phyloP scores from a whole-genome alignment of 2,888 invertebrate species.

The Eubasilissa splendida region DNA sequence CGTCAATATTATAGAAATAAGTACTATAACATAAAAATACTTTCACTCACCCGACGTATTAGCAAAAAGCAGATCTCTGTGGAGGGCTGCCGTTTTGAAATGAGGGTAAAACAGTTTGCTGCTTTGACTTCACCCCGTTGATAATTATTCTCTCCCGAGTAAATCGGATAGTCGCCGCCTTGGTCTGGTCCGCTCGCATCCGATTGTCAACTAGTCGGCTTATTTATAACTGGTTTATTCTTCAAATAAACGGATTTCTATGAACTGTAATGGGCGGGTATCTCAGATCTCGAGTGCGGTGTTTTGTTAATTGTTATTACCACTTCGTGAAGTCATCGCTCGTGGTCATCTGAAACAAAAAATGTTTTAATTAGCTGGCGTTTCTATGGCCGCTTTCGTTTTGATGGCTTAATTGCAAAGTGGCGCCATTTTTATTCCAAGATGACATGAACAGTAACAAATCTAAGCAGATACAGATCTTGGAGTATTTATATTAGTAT shows the following conservation, averaged over 20 bases:
- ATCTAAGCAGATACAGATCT: too few relatives aligned
- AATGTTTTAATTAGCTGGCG: conserved; percentile 23
- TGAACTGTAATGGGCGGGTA: conserved; percentile 23
- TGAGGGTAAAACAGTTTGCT: conserved; percentile 74
- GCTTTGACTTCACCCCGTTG: conserved; percentile 59
- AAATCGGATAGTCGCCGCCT: not conserved
- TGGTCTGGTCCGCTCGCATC: not conserved
- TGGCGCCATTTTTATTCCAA: not conserved
- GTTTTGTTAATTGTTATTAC: conserved; percentile 25
- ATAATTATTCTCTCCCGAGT: not conserved
- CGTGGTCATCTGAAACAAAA: conserved; percentile 35
- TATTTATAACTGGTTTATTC: not conserved
- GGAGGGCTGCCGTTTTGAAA: conserved; percentile 74
- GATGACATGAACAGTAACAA: too few relatives aligned
- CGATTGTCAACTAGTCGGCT: not conserved
- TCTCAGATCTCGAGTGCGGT: not conserved
- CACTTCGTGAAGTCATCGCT: conserved; percentile 22
- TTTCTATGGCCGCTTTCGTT: conserved; percentile 6
- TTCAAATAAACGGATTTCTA: not conserved
- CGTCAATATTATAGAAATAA: not conserved
- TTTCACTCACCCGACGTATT: conserved; percentile 72
- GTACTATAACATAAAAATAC: not conserved
- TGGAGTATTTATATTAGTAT: too few relatives aligned
- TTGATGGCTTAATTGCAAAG: conserved; percentile 19
- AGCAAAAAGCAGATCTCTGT: conserved; percentile 74